Conservation (phyloP, 1,140 invertebrate species). For the Dendroctonus ponderosae region DNA sequence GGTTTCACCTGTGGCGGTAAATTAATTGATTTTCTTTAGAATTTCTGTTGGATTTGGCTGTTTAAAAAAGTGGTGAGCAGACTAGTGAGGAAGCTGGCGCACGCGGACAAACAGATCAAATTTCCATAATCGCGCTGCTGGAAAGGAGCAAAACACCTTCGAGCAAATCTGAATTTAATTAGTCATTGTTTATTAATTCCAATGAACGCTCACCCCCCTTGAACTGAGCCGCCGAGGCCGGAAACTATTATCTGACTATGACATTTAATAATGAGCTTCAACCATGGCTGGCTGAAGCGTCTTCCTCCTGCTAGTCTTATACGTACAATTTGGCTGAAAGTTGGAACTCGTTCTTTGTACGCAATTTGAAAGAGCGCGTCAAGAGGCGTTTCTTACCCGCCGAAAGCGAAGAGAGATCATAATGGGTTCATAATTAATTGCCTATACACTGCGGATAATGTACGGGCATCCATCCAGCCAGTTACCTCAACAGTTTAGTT, state of each 20-base stretch:
- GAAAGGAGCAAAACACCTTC: neutral
- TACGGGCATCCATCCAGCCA: too few relatives aligned
- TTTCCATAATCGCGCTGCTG: too few relatives aligned
- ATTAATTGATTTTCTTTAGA: too few relatives aligned
- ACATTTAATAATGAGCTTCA: constrained; percentile 17
- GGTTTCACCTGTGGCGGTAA: too few relatives aligned
- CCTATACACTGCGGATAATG: too few relatives aligned
- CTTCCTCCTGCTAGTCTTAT: constrained; percentile 10
- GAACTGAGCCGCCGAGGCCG: constrained; percentile 1
- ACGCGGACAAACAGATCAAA: too few relatives aligned
- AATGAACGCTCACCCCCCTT: constrained; percentile 4
- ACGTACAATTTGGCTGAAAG: constrained; percentile 14
- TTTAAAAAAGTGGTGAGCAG: too few relatives aligned
- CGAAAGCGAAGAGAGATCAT: constrained; percentile 8
- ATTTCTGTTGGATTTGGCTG: too few relatives aligned
- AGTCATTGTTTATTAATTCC: constrained; percentile 12
- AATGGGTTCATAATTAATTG: constrained; percentile 10
- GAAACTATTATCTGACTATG: constrained; percentile 21
- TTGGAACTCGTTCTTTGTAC: constrained; percentile 16
- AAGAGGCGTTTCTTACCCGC: constrained; percentile 3
- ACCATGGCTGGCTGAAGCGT: neutral
- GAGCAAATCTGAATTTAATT: constrained; percentile 9
- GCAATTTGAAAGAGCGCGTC: constrained; percentile 1
- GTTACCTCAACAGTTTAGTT: too few relatives aligned
- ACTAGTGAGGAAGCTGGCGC: too few relatives aligned